These are phyloP conservation scores for Nematolebias whitei DNA, from an alignment of 2,113 vertebrate genomes.

Conservation along the genomic window DNA sequence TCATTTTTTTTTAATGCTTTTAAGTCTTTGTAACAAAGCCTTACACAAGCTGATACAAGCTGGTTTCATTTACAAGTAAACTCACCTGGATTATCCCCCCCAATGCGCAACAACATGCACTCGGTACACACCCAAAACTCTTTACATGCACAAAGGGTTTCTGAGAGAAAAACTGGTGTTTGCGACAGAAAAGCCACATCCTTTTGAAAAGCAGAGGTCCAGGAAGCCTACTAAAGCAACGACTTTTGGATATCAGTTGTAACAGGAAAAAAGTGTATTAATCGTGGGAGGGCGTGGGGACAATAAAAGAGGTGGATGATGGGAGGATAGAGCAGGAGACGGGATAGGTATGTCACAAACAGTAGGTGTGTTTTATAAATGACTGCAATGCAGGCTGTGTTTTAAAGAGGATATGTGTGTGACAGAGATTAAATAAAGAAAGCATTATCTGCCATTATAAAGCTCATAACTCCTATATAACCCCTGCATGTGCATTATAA, in stretches of 20 bases:
- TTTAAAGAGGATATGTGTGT: slow-evolving; percentile 7
- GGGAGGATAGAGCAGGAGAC: neutral
- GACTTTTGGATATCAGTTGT: slow-evolving; percentile 28
- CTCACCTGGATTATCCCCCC: neutral
- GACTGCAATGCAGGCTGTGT: neutral
- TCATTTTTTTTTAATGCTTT: neutral
- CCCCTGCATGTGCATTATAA: neutral
- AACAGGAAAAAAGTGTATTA: slow-evolving; percentile 4
- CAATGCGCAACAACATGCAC: neutral
- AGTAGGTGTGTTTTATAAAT: slow-evolving; percentile 14
- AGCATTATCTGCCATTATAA: too few species aligned
- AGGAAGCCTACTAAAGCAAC: slow-evolving; percentile 30
- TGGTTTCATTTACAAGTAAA: neutral
- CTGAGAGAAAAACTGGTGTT: slow-evolving; percentile 34
- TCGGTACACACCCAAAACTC: neutral
- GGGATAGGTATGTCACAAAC: neutral
- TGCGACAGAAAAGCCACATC: slow-evolving; percentile 39
- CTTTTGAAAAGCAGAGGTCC: slow-evolving; percentile 29
- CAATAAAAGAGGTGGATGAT: neutral
- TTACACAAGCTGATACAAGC: neutral
- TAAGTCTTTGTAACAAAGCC: slow-evolving; percentile 24
- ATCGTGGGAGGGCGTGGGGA: neutral
- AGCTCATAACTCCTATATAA: neutral
- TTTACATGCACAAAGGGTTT: neutral
- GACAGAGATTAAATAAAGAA: neutral